Evolutionary conservation across 2,888 invertebrate species (phyloP).

Genomic region (Aspidiotus destructor): DNA sequence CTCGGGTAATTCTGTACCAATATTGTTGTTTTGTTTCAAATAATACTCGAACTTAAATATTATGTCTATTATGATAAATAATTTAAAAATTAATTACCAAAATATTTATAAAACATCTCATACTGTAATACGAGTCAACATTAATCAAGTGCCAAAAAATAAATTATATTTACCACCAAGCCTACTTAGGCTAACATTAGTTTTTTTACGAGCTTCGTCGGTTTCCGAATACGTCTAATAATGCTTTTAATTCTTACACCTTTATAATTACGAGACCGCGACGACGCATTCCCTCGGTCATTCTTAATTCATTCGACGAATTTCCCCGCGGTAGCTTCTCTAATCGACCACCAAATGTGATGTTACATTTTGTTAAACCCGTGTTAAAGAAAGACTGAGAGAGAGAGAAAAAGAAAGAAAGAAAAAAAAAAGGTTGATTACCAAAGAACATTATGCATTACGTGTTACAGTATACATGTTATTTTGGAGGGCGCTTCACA

Average conservation of each 20-base stretch:
- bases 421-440: neutral
- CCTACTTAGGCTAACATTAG: slow-evolving; percentile 1
- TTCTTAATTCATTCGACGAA: neutral
- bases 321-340: slow-evolving; percentile 1
- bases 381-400: neutral
- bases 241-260: slow-evolving; percentile 4
- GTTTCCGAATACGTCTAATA: neutral
- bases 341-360: slow-evolving; percentile 3
- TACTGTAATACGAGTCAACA: no score
- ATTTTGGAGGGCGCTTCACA: slow-evolving; percentile 28
- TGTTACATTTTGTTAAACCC: slow-evolving; percentile 1
- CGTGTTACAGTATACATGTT: slow-evolving; percentile 26
- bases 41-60: no score
- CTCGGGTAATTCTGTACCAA: no score
- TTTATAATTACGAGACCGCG: slow-evolving; percentile 4
- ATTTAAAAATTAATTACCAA: no score
- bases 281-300: slow-evolving; percentile 1
- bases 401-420: neutral
- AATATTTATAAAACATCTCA: no score
- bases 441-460: slow-evolving; percentile 17
- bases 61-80: no score
- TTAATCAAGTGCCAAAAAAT: neutral
- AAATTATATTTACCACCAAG: slow-evolving; percentile 4
- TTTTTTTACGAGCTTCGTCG: neutral
- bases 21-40: no score